phyloP scores from a whole-genome alignment of 2,113 vertebrate genomes.

The Poeciliopsis turrubarensis region DNA sequence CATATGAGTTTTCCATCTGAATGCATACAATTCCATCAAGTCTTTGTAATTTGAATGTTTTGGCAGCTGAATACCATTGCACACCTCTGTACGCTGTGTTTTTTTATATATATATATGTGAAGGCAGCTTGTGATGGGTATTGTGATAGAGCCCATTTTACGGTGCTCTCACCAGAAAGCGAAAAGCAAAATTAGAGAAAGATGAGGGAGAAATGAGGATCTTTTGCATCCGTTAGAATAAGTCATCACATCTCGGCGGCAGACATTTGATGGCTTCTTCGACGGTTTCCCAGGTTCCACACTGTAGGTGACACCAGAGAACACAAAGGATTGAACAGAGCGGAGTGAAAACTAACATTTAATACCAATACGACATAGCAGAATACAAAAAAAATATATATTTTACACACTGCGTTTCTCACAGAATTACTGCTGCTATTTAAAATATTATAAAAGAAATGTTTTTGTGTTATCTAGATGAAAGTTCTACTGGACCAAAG shows the following conservation, averaged over 20 bases:
- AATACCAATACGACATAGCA: not conserved
- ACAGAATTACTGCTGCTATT: no score
- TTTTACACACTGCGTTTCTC: not conserved
- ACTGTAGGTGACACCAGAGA: conserved; percentile 3
- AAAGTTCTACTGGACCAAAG: no score
- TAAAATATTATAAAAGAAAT: no score
- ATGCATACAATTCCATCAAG: conserved; percentile 32
- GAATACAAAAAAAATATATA: not conserved
- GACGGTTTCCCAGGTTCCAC: conserved; percentile 11
- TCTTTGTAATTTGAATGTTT: conserved; percentile 63
- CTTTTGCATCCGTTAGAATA: conserved; percentile 49
- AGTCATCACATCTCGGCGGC: conserved; percentile 43
- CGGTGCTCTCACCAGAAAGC: conserved; percentile 55
- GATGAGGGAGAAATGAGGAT: conserved; percentile 65
- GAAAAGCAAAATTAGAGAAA: conserved; percentile 65
- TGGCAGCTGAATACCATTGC: conserved; percentile 46
- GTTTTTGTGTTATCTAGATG: no score
- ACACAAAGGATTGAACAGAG: not conserved
- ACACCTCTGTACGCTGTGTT: conserved; percentile 56
- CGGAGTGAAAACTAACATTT: not conserved
- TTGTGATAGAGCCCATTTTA: conserved; percentile 70
- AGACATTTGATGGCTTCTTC: conserved; percentile 21
- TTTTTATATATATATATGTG: conserved; percentile 18
- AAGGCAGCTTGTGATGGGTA: conserved; percentile 62
- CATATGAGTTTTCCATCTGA: conserved; percentile 45